Percentiles rank a stretch among this genome's conserved stretches.
Evolutionary conservation across 2,888 invertebrate species (phyloP).

Genomic region (Nemotelus nigrinus): DNA sequence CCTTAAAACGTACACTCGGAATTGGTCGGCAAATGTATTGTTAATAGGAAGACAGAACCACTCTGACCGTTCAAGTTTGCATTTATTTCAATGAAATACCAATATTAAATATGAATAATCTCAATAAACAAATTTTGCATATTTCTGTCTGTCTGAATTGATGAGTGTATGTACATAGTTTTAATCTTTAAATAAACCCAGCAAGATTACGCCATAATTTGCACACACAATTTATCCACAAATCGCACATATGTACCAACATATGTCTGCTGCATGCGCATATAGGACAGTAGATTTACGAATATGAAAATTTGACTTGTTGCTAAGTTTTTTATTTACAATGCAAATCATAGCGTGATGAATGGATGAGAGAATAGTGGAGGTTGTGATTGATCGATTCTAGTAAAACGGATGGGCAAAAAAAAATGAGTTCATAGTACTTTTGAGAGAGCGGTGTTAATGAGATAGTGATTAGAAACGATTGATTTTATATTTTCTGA

Average conservation of each 20-base stretch:
- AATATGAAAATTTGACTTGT: too few relatives aligned
- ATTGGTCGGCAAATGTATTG: too few relatives aligned
- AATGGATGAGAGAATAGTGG: neutral
- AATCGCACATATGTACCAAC: neutral
- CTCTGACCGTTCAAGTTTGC: too few relatives aligned
- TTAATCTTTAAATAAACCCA: neutral
- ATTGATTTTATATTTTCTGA: too few relatives aligned
- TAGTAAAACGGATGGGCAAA: neutral
- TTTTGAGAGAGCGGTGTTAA: slow-evolving; percentile 1
- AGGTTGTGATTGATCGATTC: neutral
- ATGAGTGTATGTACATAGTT: neutral
- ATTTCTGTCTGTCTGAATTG: neutral
- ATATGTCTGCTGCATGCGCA: slow-evolving; percentile 6
- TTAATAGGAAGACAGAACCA: too few relatives aligned
- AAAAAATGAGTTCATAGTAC: slow-evolving; percentile 18
- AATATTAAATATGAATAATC: neutral
- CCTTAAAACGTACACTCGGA: too few relatives aligned
- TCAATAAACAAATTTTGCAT: neutral
- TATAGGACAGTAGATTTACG: neutral
- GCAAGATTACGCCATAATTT: slow-evolving; percentile 25
- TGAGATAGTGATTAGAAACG: too few relatives aligned
- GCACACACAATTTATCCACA: slow-evolving; percentile 2
- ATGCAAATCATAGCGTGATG: neutral
- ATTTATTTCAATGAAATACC: too few relatives aligned
- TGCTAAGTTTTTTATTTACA: neutral